These are phyloP conservation scores for Cyprinodon variegatus DNA, from an alignment of 2,113 vertebrate genomes.

Conservation along the genomic window DNA sequence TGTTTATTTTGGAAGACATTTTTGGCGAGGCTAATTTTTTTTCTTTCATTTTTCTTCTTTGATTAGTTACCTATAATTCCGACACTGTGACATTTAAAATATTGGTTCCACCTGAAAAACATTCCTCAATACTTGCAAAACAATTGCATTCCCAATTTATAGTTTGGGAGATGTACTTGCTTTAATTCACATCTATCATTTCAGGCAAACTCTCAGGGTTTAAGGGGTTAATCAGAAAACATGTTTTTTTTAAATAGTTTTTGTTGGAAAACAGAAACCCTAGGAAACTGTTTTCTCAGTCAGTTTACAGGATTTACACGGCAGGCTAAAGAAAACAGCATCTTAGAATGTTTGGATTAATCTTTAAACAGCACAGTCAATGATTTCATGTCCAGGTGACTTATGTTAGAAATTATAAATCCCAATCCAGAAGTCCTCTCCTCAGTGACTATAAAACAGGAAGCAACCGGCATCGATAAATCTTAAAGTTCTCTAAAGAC, in stretches of 20 bases:
- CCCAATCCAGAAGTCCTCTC: background rate
- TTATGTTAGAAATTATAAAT: background rate
- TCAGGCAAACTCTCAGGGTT: too few relatives aligned
- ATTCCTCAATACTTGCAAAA: too few relatives aligned
- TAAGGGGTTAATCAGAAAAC: too few relatives aligned
- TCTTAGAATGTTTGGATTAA: constrained; percentile 19
- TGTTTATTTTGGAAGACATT: too few relatives aligned
- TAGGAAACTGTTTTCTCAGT: constrained; percentile 37
- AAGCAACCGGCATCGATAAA: background rate
- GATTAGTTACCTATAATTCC: too few relatives aligned
- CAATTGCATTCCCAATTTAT: too few relatives aligned
- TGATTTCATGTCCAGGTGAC: background rate
- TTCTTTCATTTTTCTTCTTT: too few relatives aligned
- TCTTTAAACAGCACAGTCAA: constrained; percentile 15
- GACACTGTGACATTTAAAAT: too few relatives aligned
- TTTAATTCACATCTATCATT: too few relatives aligned
- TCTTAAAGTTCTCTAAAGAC: background rate
- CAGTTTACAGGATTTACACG: constrained; percentile 51
- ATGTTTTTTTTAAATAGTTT: background rate
- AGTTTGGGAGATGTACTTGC: too few relatives aligned
- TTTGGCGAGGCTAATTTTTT: too few relatives aligned
- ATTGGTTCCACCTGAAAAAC: too few relatives aligned
- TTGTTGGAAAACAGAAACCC: constrained; percentile 17
- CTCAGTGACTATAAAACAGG: constrained; percentile 1
- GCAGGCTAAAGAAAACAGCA: constrained; percentile 34